Evolutionary conservation across 2,888 invertebrate species (phyloP).

Genomic region (Lasioglossum malachurum): DNA sequence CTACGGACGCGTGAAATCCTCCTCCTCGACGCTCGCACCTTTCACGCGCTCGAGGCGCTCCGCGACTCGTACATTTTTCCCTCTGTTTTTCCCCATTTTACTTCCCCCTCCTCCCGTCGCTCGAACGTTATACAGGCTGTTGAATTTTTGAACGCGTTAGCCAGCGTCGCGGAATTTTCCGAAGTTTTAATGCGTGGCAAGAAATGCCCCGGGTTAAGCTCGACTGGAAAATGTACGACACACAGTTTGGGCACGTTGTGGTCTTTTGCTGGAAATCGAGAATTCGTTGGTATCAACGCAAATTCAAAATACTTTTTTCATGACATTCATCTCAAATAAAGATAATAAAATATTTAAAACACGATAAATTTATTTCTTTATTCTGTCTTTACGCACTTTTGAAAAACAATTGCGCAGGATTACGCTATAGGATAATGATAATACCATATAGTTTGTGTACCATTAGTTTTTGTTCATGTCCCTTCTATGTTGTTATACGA

Average conservation of each 20-base stretch:
- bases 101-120: background rate
- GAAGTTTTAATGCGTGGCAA: background rate
- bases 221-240: background rate
- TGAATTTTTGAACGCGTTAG: conserved; percentile 1
- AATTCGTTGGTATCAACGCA: too few relatives aligned
- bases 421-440: too few relatives aligned
- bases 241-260: background rate
- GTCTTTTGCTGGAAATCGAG: background rate
- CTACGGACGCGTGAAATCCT: conserved; percentile 26
- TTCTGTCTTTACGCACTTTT: too few relatives aligned
- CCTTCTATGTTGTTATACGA: too few relatives aligned
- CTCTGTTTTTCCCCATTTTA: background rate
- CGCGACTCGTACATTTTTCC: background rate
- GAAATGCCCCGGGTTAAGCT: background rate
- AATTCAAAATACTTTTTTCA: too few relatives aligned
- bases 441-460: too few relatives aligned
- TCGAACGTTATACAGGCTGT: background rate
- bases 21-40: background rate
- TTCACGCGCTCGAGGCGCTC: background rate
- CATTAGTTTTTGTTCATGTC: too few relatives aligned
- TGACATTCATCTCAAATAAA: too few relatives aligned
- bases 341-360: too few relatives aligned
- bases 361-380: too few relatives aligned
- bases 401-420: too few relatives aligned
- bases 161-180: background rate